Base-by-base conservation (phyloP, 2,797 vertebrate genomes). In the Falco peregrinus region DNA sequence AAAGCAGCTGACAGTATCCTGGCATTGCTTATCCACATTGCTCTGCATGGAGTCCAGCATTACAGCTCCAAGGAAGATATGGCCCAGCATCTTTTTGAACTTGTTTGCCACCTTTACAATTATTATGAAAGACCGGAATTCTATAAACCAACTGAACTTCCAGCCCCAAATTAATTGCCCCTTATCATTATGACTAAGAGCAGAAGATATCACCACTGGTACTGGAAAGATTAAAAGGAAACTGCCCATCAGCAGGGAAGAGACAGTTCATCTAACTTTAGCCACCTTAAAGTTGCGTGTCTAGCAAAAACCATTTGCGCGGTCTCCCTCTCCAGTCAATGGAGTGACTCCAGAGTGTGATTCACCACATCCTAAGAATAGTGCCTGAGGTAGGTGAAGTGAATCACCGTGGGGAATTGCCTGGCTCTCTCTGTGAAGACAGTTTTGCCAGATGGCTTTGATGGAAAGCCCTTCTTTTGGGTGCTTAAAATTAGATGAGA, bases 331-430 rank as follows among this genome's bases (percentile, higher is more conserved):
- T 75, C 54, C 50, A 90, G 91, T 83, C 90, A 54, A 24, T 75
- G 83, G 73, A 78, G 57, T 35, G 60, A 81, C 43, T 89, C 28
- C 57, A 70, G 26, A 18, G 56, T 8, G 5, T 93, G 91, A 95
- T 47, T 94, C 86, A 97, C 67, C 4, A 9, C 16, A 51, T 82
- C 59, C 92, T 65, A 90, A 80, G 61, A 88, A 91, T 82, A 94
- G 69, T 53, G 83, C 41, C 60, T 71, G 56, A 89, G 63, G 80
- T 79, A 84, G 77, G 84, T 70, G 84, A 84, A 21, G 19, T 93
- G 88, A 97, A 48, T 96, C 81, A 92, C 59, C 47, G 69, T 43
- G 9, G 51, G 86, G 83, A 94, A 89, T 87, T 92, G 94, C 83
- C 69, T 84, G 65, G 14, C 48, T 76, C 9, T 54, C 39, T 80